Evolutionary conservation across 2,797 vertebrate genomes (phyloP).

Genomic region (Sarcoramphus papa): DNA sequence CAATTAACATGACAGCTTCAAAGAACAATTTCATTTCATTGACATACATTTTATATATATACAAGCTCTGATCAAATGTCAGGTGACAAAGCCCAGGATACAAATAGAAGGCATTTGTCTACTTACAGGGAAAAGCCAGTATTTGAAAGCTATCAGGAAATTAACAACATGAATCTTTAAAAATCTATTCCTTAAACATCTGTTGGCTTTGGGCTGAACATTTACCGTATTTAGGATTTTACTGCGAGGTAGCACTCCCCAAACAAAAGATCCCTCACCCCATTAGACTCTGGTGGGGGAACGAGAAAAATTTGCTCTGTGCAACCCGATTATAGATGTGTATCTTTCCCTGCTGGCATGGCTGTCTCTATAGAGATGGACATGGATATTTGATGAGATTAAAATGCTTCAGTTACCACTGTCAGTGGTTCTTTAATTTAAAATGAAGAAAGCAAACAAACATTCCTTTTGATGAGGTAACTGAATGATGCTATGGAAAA

Average conservation of each 20-base stretch:
- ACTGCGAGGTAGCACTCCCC: background rate
- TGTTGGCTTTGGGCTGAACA: background rate
- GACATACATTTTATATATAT: background rate
- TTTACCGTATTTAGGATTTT: background rate
- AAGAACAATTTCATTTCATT: constrained; percentile 10
- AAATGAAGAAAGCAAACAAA: constrained; percentile 58
- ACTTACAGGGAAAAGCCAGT: background rate
- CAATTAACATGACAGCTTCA: background rate
- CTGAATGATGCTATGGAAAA: constrained; percentile 35
- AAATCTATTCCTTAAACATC: constrained; percentile 18
- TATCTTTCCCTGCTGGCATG: constrained; percentile 23
- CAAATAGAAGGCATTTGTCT: constrained; percentile 6
- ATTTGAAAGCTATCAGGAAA: constrained; percentile 31
- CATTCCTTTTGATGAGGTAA: constrained; percentile 55
- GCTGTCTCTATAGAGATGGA: constrained; percentile 62
- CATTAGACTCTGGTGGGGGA: background rate
- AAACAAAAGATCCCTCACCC: background rate
- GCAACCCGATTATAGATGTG: background rate
- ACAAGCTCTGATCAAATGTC: background rate
- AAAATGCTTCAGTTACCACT: constrained; percentile 56
- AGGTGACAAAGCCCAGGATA: background rate
- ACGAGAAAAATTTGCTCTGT: background rate
- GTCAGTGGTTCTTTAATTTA: constrained; percentile 47
- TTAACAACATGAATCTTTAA: constrained; percentile 22
- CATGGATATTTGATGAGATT: constrained; percentile 64